Conservation (phyloP, 2,888 invertebrate genomes). For the Strigamia crassipes region DNA sequence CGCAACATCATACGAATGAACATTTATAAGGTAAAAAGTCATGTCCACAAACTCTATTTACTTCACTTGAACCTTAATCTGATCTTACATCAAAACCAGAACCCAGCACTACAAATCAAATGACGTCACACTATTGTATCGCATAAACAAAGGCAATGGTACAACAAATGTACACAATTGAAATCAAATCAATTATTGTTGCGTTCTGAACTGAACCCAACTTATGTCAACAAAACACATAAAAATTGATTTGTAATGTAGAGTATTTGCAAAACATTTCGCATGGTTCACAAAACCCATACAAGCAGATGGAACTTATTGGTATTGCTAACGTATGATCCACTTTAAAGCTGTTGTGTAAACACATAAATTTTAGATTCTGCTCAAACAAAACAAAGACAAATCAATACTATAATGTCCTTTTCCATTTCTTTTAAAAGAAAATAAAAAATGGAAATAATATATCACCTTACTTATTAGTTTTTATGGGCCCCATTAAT, state of each 20-base stretch:
- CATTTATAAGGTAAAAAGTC: too few species aligned
- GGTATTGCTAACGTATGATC: background rate
- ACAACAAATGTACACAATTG: too few species aligned
- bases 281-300: background rate
- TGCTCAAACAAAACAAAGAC: background rate
- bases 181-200: too few species aligned
- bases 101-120: too few species aligned
- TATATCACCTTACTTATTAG: background rate
- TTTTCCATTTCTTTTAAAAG: background rate
- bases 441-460: background rate
- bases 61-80: too few species aligned
- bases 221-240: too few species aligned
- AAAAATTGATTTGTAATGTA: background rate
- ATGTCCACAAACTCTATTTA: too few species aligned
- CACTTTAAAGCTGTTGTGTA: background rate
- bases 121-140: too few species aligned
- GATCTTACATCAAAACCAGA: too few species aligned
- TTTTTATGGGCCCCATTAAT: background rate
- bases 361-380: conserved; percentile 5
- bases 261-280: background rate
- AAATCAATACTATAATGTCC: background rate
- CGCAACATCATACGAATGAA: too few species aligned
- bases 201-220: too few species aligned
- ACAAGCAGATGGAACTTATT: background rate
- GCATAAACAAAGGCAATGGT: too few species aligned